A percentile compares a stretch with the other conserved stretches of the same genome.
Conservation (phyloP, 2,888 invertebrate genomes). For the Phyllotreta cruciferae region DNA sequence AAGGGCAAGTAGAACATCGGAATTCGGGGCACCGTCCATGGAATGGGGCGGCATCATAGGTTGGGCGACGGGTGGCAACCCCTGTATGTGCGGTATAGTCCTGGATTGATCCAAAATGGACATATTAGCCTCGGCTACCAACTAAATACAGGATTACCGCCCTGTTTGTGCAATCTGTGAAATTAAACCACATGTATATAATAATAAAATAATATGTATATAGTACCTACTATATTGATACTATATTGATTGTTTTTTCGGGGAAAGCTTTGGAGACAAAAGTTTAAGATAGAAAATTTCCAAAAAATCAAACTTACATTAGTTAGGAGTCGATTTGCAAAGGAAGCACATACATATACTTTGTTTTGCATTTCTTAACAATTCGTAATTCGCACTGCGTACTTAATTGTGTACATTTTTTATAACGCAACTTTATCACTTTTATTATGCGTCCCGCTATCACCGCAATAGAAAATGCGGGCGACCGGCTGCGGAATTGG, state of each 20-base stretch:
- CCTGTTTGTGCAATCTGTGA: conserved; percentile 31
- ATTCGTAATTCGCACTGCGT: conserved; percentile 19
- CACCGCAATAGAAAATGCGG: conserved; percentile 30
- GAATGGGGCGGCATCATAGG: conserved; percentile 59
- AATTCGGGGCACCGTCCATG: conserved; percentile 71
- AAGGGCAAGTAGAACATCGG: conserved; percentile 84
- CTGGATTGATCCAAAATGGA: conserved; percentile 59
- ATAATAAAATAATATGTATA: no score
- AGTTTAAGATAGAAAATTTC: no score
- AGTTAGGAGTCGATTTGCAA: no score
- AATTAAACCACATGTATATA: background rate
- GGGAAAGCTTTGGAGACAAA: no score
- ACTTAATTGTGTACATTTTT: conserved; percentile 26
- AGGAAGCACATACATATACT: background rate
- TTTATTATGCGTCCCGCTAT: conserved; percentile 32
- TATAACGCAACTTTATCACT: conserved; percentile 27
- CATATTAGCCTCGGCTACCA: conserved; percentile 49
- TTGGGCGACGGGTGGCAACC: conserved; percentile 55
- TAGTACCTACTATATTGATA: no score
- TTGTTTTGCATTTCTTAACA: background rate
- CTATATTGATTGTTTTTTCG: no score
- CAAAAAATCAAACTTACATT: no score
- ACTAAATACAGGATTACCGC: conserved; percentile 28
- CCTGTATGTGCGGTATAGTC: conserved; percentile 55
- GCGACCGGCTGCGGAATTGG: conserved; percentile 27